Percentiles rank a stretch among this genome's conserved stretches.
Evolutionary conservation across 2,113 vertebrate species (phyloP).

Genomic region (Strix uralensis): DNA sequence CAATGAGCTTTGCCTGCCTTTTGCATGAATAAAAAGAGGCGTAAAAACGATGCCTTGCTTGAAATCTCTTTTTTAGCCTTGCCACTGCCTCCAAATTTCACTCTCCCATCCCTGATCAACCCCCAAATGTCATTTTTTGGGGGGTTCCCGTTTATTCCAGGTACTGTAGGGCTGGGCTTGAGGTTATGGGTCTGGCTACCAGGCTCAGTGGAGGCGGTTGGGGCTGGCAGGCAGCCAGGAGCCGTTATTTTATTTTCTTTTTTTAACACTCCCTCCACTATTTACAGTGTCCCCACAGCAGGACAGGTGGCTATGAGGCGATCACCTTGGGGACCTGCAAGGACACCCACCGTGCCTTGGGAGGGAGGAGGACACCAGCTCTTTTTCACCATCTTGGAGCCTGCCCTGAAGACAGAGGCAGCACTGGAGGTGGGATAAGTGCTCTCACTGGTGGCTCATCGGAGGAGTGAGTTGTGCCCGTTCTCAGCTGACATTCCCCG

Average conservation of each 20-base stretch:
- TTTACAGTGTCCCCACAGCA: conserved; percentile 24
- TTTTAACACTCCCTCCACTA: not conserved
- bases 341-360: rapidly evolving
- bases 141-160: not conserved
- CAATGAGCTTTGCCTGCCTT: rapidly evolving
- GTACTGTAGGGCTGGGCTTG: not conserved
- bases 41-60: rapidly evolving
- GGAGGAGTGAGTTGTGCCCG: not conserved
- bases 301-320: not conserved
- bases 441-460: rapidly evolving
- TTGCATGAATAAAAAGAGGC: not conserved
- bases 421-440: rapidly evolving
- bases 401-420: rapidly evolving
- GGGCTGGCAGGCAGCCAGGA: conserved; percentile 1
- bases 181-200: rapidly evolving
- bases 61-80: not conserved
- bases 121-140: not conserved
- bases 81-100: not conserved
- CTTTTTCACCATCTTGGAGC: not conserved
- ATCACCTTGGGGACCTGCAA: not conserved
- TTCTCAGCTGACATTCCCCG: not conserved
- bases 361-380: not conserved
- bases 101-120: not conserved
- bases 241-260: not conserved
- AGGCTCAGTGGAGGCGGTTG: rapidly evolving